Evolutionary conservation across 2,888 invertebrate genomes (phyloP).

Genomic region (Tanypteryx hageni): DNA sequence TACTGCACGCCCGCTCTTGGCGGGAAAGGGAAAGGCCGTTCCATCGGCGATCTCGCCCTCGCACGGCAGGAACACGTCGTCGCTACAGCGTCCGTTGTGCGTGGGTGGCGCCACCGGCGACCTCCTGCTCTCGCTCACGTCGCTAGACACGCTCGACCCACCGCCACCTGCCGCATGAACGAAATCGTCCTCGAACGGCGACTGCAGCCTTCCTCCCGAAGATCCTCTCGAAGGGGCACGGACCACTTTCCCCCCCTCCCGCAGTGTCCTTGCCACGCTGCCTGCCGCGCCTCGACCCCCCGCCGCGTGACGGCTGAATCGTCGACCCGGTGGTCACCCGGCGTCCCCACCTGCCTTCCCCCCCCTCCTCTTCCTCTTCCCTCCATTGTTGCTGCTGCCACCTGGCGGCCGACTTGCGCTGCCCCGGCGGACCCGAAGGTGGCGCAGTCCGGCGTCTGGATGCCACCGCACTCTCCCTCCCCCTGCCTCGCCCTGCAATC

Average conservation of each 20-base stretch:
- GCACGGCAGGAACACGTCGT: conserved; percentile 69
- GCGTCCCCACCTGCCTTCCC: conserved; percentile 3
- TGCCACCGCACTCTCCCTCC: conserved; percentile 74
- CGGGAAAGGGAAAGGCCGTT: not conserved
- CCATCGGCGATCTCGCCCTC: conserved; percentile 23
- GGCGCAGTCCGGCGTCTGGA: conserved; percentile 72
- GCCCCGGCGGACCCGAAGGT: not conserved
- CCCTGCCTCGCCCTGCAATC: conserved; percentile 73
- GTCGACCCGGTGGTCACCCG: not conserved
- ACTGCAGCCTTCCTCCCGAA: conserved; percentile 75
- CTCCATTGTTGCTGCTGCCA: conserved; percentile 57
- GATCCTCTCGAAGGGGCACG: not conserved
- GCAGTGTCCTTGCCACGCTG: not conserved
- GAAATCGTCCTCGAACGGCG: conserved; percentile 85
- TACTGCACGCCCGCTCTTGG: not conserved
- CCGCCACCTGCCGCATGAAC: conserved; percentile 73
- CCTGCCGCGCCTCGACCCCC: not conserved
- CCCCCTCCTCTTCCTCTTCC: conserved; percentile 69
- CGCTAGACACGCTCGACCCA: conserved; percentile 71
- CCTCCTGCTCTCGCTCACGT: conserved; percentile 70
- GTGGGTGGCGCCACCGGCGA: conserved; percentile 68
- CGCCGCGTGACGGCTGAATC: not conserved
- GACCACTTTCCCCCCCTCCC: not conserved
- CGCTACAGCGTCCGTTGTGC: conserved; percentile 67
- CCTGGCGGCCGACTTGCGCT: conserved; percentile 69